These are phyloP conservation scores for Verasper variegatus DNA, from an alignment of 2,113 vertebrate species.

Conservation along the genomic window DNA sequence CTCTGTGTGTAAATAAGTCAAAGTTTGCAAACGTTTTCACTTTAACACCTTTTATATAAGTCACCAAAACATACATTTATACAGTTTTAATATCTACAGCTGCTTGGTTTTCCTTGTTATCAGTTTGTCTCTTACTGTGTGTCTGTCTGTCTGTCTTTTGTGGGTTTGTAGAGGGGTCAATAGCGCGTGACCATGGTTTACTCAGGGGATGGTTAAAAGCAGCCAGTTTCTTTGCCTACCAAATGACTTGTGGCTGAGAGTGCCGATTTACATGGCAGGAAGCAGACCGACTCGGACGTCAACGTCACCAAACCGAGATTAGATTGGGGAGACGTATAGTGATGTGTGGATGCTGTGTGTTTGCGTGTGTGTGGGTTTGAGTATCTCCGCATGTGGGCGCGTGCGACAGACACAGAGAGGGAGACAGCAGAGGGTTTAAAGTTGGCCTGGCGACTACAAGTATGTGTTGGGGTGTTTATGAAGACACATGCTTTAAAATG, in stretches of 20 bases:
- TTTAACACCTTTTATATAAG: too few species aligned
- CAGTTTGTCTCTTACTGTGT: too few species aligned
- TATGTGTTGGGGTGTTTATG: slow-evolving; percentile 75
- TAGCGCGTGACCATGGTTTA: slow-evolving; percentile 70
- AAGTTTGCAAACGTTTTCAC: too few species aligned
- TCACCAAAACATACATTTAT: too few species aligned
- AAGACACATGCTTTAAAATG: slow-evolving; percentile 65
- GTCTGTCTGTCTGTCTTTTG: slow-evolving; percentile 25
- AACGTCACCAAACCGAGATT: slow-evolving; percentile 13
- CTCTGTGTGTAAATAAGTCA: not conserved
- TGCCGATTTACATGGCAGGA: slow-evolving; percentile 79
- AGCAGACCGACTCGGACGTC: slow-evolving; percentile 39
- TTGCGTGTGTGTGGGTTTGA: slow-evolving; percentile 17
- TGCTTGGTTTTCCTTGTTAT: too few species aligned
- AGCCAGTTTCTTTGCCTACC: slow-evolving; percentile 72
- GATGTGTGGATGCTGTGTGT: not conserved
- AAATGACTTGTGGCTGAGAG: slow-evolving; percentile 69
- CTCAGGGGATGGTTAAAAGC: slow-evolving; percentile 68
- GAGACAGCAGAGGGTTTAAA: slow-evolving; percentile 70
- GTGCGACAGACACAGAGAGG: slow-evolving; percentile 22
- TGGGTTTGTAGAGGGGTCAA: slow-evolving; percentile 66
- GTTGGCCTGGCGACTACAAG: slow-evolving; percentile 57
- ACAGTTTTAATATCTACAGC: too few species aligned
- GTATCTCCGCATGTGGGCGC: not conserved
- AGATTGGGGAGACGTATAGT: slow-evolving; percentile 8